phyloP scores from a whole-genome alignment of 2,888 invertebrate species.

The Caenorhabditis becei region DNA sequence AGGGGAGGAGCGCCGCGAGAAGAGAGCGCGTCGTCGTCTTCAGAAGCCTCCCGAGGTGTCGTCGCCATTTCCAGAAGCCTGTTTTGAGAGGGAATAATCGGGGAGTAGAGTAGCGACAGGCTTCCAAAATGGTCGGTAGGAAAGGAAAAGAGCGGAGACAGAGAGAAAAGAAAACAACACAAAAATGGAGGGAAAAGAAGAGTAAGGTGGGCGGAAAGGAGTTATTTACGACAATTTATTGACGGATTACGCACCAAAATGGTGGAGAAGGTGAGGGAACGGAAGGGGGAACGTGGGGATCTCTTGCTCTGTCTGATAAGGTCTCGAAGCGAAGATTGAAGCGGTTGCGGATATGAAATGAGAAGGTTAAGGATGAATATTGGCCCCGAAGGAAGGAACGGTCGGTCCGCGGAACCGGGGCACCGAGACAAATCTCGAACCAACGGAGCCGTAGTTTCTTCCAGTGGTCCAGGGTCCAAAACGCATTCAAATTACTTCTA shows the following conservation, averaged over 20 bases:
- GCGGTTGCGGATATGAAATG: conserved; percentile 1
- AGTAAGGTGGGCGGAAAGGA: neutral
- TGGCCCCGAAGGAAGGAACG: neutral
- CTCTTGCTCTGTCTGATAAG: neutral
- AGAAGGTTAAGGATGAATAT: conserved; percentile 12
- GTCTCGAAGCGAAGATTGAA: neutral
- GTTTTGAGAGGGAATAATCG: neutral
- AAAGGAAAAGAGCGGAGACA: neutral
- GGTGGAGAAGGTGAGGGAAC: neutral
- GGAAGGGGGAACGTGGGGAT: conserved; percentile 3
- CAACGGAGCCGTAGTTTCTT: no score
- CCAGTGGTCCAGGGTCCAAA: neutral
- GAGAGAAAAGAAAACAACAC: conserved; percentile 3
- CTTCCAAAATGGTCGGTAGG: conserved; percentile 6
- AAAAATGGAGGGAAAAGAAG: conserved; percentile 2
- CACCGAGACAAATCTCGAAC: no score
- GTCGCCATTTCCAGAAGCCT: neutral
- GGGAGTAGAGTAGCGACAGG: neutral
- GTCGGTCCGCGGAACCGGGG: neutral
- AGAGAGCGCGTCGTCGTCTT: conserved; percentile 3
- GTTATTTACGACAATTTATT: conserved; percentile 42
- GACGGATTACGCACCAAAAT: conserved; percentile 44
- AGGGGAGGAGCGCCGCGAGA: neutral
- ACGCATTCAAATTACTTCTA: conserved; percentile 3
- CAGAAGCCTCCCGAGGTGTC: neutral